Evolutionary conservation across 2,888 invertebrate species (phyloP).

Genomic region (Sipha maydis): DNA sequence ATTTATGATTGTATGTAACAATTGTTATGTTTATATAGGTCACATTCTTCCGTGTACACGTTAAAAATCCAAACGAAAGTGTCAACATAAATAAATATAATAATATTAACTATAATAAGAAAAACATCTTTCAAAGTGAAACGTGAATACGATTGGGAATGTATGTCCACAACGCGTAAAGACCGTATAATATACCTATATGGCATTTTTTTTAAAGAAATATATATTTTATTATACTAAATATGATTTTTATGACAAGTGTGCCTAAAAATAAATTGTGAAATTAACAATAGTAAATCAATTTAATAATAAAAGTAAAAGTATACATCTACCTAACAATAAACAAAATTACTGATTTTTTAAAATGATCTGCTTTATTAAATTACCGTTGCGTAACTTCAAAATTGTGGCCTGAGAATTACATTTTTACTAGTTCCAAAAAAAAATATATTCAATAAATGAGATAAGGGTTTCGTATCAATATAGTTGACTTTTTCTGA

Average conservation of each 20-base stretch:
- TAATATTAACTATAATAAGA: slow-evolving; percentile 30
- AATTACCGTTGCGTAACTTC: neutral
- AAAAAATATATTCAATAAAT: too few relatives aligned
- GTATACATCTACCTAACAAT: neutral
- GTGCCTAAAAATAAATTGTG: slow-evolving; percentile 17
- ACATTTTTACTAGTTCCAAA: neutral
- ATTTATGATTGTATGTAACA: slow-evolving; percentile 14
- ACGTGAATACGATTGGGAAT: slow-evolving; percentile 39
- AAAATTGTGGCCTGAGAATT: neutral
- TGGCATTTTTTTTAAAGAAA: neutral
- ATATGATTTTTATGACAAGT: slow-evolving; percentile 26
- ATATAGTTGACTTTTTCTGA: too few relatives aligned
- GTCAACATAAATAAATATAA: slow-evolving; percentile 45
- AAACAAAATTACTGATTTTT: neutral
- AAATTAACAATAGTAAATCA: slow-evolving; percentile 35
- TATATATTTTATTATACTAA: slow-evolving; percentile 1
- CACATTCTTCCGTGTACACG: slow-evolving; percentile 44
- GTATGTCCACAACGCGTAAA: slow-evolving; percentile 20
- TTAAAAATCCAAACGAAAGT: slow-evolving; percentile 50
- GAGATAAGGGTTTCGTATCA: too few relatives aligned
- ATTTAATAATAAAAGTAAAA: slow-evolving; percentile 49
- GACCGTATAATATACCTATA: slow-evolving; percentile 29
- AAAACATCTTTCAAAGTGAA: slow-evolving; percentile 39
- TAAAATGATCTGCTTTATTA: neutral
- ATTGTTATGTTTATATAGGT: slow-evolving; percentile 40